Base-by-base conservation (phyloP, 2,113 vertebrate genomes). In the Grus americana region DNA sequence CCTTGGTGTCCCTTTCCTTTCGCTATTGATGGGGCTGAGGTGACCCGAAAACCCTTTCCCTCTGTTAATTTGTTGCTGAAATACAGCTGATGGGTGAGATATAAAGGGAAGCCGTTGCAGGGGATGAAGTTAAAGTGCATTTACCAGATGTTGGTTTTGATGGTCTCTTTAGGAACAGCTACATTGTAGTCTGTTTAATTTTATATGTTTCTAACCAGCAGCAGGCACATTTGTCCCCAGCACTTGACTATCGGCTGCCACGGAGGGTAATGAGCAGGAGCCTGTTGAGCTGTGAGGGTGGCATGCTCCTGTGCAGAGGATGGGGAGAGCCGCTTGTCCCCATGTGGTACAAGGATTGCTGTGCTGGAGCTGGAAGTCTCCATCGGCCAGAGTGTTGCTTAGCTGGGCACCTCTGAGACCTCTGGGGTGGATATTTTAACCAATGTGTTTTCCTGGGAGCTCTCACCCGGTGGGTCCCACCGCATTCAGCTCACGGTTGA, bases 181-280 rank as follows among this genome's bases (percentile, higher is more conserved):
- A 14, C 9, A 1, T 2, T 65, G 21, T 49, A 32, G 3, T 52
- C 42, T 67, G 11, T 57, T 29, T 80, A 36, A 49, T 80, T 84
- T 17, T 20, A 11, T 6, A 11, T 18, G 20, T 36, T 74, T 87
- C 78, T 40, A 49, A 40, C 29, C 32, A 68, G 58, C 58, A 86
- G 44, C 49, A 42, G n/a, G 24, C 19, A 34, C 15, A 38, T 74
- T 75, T 80, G 36, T 46, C 29, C 36, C 29, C 44, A 26, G 19
- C 6, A 0, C 40, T 32, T 30, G 44, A 4, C 19, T 50, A 0
- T 4, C 3, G 1, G 21, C 54, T 63, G 47, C 52, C 49, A 19
- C 2, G 3, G 24, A 27, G 44, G 20, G 40, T 52, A 23, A 50
- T 2, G 1, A 15, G 44, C 34, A 50, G 52, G 36, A 85, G 22